Percentiles rank a stretch among this genome's conserved stretches.
Evolutionary conservation across 2,797 vertebrate species (phyloP).

Genomic region (Hypotaenidia okinawae): DNA sequence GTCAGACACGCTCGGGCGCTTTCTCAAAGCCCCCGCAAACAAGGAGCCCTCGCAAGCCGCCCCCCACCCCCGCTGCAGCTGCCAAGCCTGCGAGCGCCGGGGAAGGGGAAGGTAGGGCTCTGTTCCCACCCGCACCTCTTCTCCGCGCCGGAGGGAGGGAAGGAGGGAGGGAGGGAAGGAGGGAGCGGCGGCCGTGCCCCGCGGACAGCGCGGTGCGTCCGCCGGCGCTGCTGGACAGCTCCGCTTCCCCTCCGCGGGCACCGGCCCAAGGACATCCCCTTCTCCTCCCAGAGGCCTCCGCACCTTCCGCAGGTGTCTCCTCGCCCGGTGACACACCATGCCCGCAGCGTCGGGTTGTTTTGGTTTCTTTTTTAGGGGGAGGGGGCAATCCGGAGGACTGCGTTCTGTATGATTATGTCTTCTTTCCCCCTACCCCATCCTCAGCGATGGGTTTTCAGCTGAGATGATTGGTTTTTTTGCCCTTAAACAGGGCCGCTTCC

Average conservation of each 20-base stretch:
- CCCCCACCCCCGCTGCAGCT: neutral
- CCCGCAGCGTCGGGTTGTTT: neutral
- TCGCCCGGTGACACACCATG: neutral
- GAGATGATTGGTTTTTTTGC: neutral
- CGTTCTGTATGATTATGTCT: neutral
- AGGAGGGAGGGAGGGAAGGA: no score
- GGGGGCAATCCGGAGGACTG: neutral
- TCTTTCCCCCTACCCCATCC: neutral
- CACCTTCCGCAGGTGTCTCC: neutral
- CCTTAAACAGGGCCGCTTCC: neutral
- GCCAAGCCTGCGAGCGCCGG: neutral
- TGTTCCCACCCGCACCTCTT: neutral
- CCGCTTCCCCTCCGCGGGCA: neutral
- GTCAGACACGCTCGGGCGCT: neutral
- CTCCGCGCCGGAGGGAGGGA: neutral
- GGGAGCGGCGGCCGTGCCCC: accelerated
- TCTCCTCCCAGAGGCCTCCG: neutral
- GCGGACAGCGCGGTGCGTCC: neutral
- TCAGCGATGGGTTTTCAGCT: neutral
- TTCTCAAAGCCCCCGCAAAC: neutral
- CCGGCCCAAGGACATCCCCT: neutral
- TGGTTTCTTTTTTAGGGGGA: no score
- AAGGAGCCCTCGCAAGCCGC: neutral
- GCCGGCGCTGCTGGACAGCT: conserved; percentile 73
- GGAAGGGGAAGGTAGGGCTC: neutral